phyloP scores from a whole-genome alignment of 2,797 vertebrate species.

The Crax fasciolata region DNA sequence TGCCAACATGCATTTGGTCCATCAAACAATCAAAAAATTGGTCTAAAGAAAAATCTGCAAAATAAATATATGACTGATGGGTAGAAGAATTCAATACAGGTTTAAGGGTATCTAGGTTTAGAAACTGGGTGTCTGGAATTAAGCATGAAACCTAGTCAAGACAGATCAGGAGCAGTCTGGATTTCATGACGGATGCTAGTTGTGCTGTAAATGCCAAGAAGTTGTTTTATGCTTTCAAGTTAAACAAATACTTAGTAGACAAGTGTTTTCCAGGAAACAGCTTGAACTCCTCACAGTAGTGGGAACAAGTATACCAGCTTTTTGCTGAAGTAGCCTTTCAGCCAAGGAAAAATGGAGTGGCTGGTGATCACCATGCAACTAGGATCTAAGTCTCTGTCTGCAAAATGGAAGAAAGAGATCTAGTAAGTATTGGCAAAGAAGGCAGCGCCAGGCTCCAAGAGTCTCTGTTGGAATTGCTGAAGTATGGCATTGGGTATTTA shows the following conservation, averaged over 20 bases:
- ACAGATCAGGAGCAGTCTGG: not conserved
- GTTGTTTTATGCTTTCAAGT: not conserved
- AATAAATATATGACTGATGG: not conserved
- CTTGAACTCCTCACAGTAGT: not conserved
- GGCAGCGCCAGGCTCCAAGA: not conserved
- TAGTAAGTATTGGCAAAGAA: not conserved
- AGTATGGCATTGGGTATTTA: conserved; percentile 43
- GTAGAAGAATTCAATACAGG: not conserved
- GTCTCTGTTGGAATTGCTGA: conserved; percentile 46
- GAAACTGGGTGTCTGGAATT: not conserved
- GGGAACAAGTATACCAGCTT: not conserved
- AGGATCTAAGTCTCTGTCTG: not conserved
- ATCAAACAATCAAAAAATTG: not conserved
- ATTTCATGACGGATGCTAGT: not conserved
- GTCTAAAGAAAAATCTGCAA: not conserved
- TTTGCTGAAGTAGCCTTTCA: not conserved
- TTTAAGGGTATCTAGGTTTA: not conserved
- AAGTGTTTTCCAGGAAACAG: not conserved
- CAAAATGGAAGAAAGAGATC: conserved; percentile 5
- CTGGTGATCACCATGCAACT: not conserved
- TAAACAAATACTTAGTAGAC: not conserved
- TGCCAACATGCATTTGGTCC: not conserved
- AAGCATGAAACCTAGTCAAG: not conserved
- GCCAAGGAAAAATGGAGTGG: not conserved
- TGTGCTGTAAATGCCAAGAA: not conserved